Percentiles rank a stretch among this genome's conserved stretches.
These are phyloP conservation scores for Nematolebias whitei DNA, from an alignment of 2,113 vertebrate genomes.

Conservation along the genomic window DNA sequence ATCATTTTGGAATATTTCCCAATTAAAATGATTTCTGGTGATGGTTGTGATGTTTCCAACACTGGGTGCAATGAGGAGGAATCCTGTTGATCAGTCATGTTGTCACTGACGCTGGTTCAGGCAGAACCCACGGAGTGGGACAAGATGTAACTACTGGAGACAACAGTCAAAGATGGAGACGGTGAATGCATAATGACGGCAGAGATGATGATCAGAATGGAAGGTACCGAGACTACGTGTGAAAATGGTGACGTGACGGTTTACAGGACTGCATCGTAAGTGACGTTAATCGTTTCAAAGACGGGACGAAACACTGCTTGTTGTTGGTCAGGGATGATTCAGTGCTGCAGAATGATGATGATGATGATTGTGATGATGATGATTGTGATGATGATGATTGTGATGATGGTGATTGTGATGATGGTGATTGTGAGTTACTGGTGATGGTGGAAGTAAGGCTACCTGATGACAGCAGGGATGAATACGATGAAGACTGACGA, in stretches of 20 bases:
- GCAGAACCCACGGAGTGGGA: neutral
- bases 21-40: neutral
- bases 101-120: neutral
- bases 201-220: neutral
- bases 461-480: constrained; percentile 19
- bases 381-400: constrained; percentile 2
- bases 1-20: neutral
- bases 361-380: constrained; percentile 15
- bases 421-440: constrained; percentile 17
- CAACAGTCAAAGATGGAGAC: neutral
- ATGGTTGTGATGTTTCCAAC: neutral
- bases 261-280: neutral
- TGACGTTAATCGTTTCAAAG: neutral
- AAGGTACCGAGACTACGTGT: neutral
- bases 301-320: neutral
- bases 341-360: no score
- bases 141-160: neutral
- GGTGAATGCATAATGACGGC: neutral
- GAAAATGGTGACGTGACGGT: neutral
- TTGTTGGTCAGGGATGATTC: neutral
- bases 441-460: constrained; percentile 17
- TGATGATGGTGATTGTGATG: constrained; percentile 4
- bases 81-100: neutral
- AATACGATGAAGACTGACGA: constrained; percentile 22
- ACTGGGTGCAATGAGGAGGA: neutral